phyloP scores from a whole-genome alignment of 1,140 invertebrate species.

The Drosophila mauritiana region DNA sequence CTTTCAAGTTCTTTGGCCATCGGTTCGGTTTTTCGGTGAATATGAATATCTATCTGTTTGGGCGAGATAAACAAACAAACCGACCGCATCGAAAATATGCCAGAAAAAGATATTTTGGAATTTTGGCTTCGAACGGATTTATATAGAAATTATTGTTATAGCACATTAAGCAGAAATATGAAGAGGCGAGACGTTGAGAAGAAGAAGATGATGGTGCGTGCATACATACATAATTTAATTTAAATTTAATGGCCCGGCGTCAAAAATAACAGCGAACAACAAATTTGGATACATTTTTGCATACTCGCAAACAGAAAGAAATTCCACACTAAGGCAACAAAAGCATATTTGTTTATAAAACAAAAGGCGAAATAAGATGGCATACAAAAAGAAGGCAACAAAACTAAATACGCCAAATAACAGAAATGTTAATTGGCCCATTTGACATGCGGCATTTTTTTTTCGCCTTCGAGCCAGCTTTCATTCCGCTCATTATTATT shows the following conservation, averaged over 20 bases:
- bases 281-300: constrained; percentile 65
- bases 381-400: constrained; percentile 14
- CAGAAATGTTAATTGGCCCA: constrained; percentile 83
- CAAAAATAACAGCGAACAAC: constrained; percentile 64
- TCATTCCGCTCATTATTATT: constrained; percentile 62
- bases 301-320: constrained; percentile 49
- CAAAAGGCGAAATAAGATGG: constrained; percentile 54
- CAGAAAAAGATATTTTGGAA: constrained; percentile 62
- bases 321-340: background rate
- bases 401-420: constrained; percentile 67
- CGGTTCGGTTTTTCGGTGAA: constrained; percentile 4
- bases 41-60: constrained; percentile 22
- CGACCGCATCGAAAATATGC: constrained; percentile 21
- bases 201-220: background rate
- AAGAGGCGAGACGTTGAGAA: constrained; percentile 2
- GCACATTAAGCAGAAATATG: constrained; percentile 38
- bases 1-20: constrained; percentile 68
- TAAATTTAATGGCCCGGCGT: constrained; percentile 51
- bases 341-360: constrained; percentile 78
- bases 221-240: constrained; percentile 61
- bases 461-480: constrained; percentile 57
- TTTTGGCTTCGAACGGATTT: constrained; percentile 59
- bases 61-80: constrained; percentile 69
- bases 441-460: constrained; percentile 82
- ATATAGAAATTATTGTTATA: constrained; percentile 71